phyloP scores from a whole-genome alignment of 2,797 vertebrate species.

The Oreochromis mossambicus region DNA sequence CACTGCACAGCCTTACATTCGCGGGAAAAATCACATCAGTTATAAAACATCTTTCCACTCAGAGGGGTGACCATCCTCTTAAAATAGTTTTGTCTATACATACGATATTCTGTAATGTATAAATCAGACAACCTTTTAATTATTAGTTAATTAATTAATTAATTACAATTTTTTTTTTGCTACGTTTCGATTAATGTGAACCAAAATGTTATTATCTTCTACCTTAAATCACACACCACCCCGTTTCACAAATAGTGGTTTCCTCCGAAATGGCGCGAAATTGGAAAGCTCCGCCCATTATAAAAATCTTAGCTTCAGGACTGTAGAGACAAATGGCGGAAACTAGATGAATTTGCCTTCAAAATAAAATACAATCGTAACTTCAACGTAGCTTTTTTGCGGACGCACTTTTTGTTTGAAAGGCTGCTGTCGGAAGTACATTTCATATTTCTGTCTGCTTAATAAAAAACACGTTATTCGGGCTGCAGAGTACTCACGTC shows the following conservation, averaged over 20 bases:
- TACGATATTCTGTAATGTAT: neutral
- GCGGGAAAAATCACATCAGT: slow-evolving; percentile 57
- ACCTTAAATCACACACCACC: accelerated
- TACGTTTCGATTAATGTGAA: neutral
- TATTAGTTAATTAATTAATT: neutral
- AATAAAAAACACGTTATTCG: accelerated
- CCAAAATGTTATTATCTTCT: accelerated
- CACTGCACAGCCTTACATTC: neutral
- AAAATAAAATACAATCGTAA: neutral
- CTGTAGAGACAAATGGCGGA: neutral
- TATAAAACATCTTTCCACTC: neutral
- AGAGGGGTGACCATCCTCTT: neutral
- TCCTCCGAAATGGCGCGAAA: slow-evolving; percentile 74
- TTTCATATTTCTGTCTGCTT: accelerated
- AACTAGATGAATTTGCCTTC: neutral
- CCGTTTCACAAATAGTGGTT: slow-evolving; percentile 21
- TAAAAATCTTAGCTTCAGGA: accelerated
- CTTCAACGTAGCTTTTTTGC: accelerated
- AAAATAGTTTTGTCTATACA: accelerated
- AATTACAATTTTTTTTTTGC: neutral
- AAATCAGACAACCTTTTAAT: neutral
- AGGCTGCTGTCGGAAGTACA: accelerated
- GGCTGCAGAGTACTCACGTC: neutral
- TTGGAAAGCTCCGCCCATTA: neutral
- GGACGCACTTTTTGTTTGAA: slow-evolving; percentile 6